Evolutionary conservation across 2,797 vertebrate species (phyloP).

Genomic region (Buceros bicornis): DNA sequence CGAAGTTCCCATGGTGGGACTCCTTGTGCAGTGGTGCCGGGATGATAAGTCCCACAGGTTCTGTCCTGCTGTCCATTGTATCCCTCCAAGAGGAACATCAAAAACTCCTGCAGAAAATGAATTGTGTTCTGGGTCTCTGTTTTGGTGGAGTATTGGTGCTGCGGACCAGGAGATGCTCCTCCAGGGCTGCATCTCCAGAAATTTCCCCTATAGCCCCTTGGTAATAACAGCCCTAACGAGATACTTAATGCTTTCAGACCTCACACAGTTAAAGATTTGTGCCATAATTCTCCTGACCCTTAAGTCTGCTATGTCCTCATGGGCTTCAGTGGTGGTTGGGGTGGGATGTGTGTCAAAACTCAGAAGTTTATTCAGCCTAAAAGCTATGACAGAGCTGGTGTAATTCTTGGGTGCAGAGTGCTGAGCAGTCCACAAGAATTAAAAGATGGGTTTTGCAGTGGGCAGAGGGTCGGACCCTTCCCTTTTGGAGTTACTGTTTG

Average conservation of each 20-base stretch:
- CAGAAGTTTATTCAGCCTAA: neutral
- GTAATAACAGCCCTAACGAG: fast-evolving
- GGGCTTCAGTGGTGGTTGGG: neutral
- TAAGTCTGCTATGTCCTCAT: fast-evolving
- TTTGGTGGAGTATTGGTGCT: neutral
- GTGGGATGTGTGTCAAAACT: neutral
- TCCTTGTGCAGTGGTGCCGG: fast-evolving
- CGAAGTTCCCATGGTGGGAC: neutral
- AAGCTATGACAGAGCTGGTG: fast-evolving
- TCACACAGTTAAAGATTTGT: neutral
- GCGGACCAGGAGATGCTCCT: neutral
- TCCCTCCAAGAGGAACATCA: neutral
- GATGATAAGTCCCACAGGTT: neutral
- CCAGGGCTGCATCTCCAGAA: neutral
- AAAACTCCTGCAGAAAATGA: neutral
- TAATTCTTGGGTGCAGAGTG: neutral
- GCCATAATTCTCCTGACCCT: neutral
- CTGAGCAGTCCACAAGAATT: neutral
- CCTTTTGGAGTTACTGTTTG: neutral
- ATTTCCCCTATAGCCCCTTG: neutral
- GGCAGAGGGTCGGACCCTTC: neutral
- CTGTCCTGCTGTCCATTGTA: neutral
- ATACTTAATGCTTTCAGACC: neutral
- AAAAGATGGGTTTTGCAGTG: neutral
- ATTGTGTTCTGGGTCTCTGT: neutral